Conservation (phyloP, 30 jellyfish, hydroid and myxozoan species). For the Aurelia aurita complex sp. Pacific region DNA sequence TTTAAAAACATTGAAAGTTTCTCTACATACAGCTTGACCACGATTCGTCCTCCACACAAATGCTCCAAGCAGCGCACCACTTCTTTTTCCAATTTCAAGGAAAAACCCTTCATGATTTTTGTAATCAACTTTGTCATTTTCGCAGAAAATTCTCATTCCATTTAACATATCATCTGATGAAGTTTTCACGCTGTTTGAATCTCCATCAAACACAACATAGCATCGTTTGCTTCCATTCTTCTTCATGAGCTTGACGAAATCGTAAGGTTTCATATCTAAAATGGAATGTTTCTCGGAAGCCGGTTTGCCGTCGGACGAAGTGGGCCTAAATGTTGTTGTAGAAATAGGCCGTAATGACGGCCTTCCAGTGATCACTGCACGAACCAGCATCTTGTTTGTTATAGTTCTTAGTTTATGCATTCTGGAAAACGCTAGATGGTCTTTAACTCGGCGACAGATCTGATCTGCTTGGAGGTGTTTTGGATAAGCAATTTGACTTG, state of each 20-base stretch:
- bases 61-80: slow-evolving; percentile 88
- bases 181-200: slow-evolving; percentile 19
- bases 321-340: too few relatives aligned
- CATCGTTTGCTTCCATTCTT: slow-evolving; percentile 65
- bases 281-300: too few relatives aligned
- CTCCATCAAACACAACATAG: slow-evolving; percentile 61
- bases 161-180: slow-evolving; percentile 43
- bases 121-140: slow-evolving; percentile 61
- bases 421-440: too few relatives aligned
- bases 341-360: slow-evolving; percentile 1
- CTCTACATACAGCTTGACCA: slow-evolving; percentile 80
- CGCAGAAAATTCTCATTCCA: slow-evolving; percentile 56
- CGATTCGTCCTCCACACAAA: slow-evolving; percentile 91
- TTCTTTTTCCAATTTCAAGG: slow-evolving; percentile 79
- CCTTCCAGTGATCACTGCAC: neutral
- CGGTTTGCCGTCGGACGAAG: too few relatives aligned
- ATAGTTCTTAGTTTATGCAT: too few relatives aligned
- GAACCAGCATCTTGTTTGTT: neutral
- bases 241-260: slow-evolving; percentile 71
- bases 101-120: slow-evolving; percentile 83
- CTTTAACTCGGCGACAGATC: too few relatives aligned
- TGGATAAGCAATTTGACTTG: too few relatives aligned
- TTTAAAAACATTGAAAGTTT: too few relatives aligned
- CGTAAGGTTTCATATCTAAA: slow-evolving; percentile 68
- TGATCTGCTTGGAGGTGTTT: too few relatives aligned